Percentiles rank a stretch among this genome's conserved stretches.
Conservation (phyloP, 2,797 vertebrate genomes). For the Spondyliosoma cantharus region DNA sequence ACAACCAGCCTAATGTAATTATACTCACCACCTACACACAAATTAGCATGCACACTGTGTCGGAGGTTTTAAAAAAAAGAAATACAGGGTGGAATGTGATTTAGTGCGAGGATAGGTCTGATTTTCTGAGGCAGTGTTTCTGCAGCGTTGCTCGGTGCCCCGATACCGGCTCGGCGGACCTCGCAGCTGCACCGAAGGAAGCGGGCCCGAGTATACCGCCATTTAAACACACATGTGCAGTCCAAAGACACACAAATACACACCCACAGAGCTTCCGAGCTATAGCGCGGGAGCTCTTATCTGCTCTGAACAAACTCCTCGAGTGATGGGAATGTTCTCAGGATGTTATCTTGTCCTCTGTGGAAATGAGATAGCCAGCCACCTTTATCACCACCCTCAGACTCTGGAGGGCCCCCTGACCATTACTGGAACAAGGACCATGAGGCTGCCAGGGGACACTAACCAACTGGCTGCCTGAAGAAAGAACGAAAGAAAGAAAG, state of each 20-base stretch:
- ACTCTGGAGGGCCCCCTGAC: conserved; percentile 70
- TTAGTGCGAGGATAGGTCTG: conserved; percentile 55
- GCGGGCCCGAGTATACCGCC: conserved; percentile 3
- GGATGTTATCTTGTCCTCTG: conserved; percentile 81
- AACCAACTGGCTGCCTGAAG: conserved; percentile 50
- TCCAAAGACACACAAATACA: conserved; percentile 36
- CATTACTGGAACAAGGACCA: conserved; percentile 72
- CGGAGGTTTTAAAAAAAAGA: conserved; percentile 54
- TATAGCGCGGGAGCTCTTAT: conserved; percentile 71
- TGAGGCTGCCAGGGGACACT: conserved; percentile 58
- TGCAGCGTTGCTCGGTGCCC: conserved; percentile 13
- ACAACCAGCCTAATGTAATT: conserved; percentile 78
- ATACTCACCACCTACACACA: conserved; percentile 78
- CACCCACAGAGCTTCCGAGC: conserved; percentile 33
- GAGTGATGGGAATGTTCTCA: conserved; percentile 80
- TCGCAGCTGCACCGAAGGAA: conserved; percentile 27
- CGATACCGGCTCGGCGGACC: conserved; percentile 14
- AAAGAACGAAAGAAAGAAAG: conserved; percentile 3
- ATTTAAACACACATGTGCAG: conserved; percentile 44
- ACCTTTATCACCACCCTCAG: conserved; percentile 75
- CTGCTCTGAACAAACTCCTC: conserved; percentile 75
- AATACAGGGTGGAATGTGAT: conserved; percentile 65
- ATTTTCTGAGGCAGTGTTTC: conserved; percentile 52
- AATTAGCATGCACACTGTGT: conserved; percentile 76
- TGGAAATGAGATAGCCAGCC: conserved; percentile 78